Conservation (phyloP, 2,113 vertebrate genomes). For the Dendrocopos noguchii region DNA sequence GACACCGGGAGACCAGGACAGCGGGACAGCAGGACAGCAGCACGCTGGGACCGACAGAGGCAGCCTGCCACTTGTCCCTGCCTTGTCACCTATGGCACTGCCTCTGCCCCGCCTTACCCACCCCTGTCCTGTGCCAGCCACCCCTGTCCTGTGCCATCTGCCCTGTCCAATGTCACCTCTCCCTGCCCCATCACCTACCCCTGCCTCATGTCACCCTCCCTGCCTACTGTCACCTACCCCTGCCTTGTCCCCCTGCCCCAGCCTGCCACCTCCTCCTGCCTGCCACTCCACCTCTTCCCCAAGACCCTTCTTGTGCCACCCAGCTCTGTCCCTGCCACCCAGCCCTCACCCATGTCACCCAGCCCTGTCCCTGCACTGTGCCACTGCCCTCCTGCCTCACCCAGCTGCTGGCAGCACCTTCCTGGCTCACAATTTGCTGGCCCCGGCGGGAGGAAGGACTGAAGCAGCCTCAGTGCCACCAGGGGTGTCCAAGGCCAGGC, state of each 20-base stretch:
- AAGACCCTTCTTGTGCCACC: neutral
- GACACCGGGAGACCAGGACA: too few species aligned
- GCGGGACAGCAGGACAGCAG: neutral
- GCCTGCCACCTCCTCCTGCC: neutral
- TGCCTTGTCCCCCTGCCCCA: neutral
- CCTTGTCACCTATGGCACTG: neutral
- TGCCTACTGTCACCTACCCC: neutral
- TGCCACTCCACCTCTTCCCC: neutral
- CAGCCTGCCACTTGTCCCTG: fast-evolving
- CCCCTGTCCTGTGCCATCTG: neutral
- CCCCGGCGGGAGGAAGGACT: fast-evolving
- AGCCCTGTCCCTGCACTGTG: neutral
- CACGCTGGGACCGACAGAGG: neutral
- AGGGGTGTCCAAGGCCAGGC: too few species aligned
- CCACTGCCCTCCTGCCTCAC: neutral
- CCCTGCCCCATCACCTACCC: neutral
- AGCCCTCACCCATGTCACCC: neutral
- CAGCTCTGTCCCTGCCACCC: neutral
- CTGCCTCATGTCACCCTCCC: neutral
- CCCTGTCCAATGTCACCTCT: neutral
- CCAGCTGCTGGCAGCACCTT: neutral
- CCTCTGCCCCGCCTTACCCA: neutral
- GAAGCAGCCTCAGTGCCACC: neutral
- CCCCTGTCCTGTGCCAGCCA: fast-evolving
- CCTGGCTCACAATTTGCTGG: neutral